Evolutionary conservation across 23 tunicate genomes (phyloP), one percentile per base, ranked within the genome.

Genomic region (Corella eumyota): DNA sequence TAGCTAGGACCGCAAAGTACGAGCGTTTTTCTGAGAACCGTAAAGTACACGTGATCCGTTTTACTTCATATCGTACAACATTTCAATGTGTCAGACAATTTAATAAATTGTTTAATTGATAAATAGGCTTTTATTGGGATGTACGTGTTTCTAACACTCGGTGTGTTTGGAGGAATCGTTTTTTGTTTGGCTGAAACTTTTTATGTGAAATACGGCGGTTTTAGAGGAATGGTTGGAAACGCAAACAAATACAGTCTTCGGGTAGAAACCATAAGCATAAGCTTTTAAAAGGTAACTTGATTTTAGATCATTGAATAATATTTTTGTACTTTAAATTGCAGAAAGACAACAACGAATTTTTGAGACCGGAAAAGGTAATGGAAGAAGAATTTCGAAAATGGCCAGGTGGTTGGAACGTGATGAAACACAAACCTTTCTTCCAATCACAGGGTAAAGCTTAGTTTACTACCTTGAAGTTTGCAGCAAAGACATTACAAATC

Each of bases 321-420:
- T n/a, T n/a, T n/a, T n/a, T n/a, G n/a, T n/a, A n/a, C n/a, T n/a
- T 40, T 40, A 40, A 15, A 9, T 40, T 40, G 48, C 60, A 72
- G 81, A 64, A 53, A 33, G 50, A 75, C 35, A 64, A 75, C 31
- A 29, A 32, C 13, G 81, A 64, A 44, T 70, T 67, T 25, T 62
- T 50, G 40, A 38, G 32, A 37, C 81, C 81, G 6, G 65, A 64
- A 17, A 64, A 36, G 25, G 35, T 75, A 6, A 75, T 75, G 81
- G 60, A 53, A 11, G 69, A 65, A 3, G 81, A 75, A 30, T 75
- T 75, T 55, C 64, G 55, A 28, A 38, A 65, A 19, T 75, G 81
- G 81, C 72, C 72, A 3, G 81, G 81, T 23, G 81, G 81, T 24
- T 75, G 81, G 81, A 65, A 75, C 23, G 81, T 75, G 34, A 58